phyloP scores from a whole-genome alignment of 2,797 vertebrate genomes.

The Megalops cyprinoides region DNA sequence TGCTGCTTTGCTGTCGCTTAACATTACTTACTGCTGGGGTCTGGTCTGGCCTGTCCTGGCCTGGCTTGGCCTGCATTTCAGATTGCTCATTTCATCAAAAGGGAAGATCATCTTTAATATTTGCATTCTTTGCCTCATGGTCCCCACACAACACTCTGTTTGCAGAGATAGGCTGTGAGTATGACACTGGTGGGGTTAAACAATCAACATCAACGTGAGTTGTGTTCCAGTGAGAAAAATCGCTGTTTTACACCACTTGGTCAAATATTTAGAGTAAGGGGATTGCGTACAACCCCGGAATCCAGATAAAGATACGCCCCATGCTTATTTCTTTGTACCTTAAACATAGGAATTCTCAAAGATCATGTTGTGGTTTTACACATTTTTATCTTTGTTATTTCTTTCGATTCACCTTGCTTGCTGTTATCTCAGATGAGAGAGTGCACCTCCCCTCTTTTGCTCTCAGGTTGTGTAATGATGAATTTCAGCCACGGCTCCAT shows the following conservation, averaged over 20 bases:
- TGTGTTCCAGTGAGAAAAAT: background rate
- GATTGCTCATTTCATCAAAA: too few relatives aligned
- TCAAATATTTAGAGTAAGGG: background rate
- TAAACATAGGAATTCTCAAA: too few relatives aligned
- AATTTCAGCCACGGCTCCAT: conserved; percentile 46
- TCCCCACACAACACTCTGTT: background rate
- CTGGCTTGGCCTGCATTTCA: too few relatives aligned
- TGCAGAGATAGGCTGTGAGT: background rate
- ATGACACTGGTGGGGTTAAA: conserved; percentile 1
- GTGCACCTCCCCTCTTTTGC: background rate
- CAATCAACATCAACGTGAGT: background rate
- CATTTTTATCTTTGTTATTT: background rate
- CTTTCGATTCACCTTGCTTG: background rate
- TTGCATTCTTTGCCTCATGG: background rate
- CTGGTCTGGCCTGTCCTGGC: too few relatives aligned
- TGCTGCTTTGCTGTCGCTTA: conserved; percentile 5
- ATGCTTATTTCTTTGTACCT: too few relatives aligned
- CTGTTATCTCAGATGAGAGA: background rate
- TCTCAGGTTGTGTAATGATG: conserved; percentile 28
- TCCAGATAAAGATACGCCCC: background rate
- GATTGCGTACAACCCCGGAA: background rate
- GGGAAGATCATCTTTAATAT: conserved; percentile 17
- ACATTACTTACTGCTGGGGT: background rate
- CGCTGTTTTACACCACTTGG: background rate
- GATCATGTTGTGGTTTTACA: background rate